Evolutionary conservation across 2,888 invertebrate genomes (phyloP).

Genomic region (Allophyes oxyacanthae): DNA sequence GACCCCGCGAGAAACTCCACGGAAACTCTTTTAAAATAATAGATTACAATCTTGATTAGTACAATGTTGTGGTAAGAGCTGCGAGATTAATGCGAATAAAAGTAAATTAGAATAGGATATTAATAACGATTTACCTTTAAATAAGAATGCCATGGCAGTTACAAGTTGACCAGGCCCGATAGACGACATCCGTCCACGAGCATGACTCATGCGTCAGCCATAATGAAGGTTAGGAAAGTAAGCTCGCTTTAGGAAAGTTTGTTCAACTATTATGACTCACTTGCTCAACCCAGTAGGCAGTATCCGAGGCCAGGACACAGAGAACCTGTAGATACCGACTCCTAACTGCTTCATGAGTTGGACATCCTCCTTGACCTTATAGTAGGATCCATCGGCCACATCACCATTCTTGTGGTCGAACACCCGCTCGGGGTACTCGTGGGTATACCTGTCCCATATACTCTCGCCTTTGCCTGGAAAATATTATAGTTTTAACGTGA

Average conservation of each 20-base stretch:
- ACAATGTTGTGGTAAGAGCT: too few species aligned
- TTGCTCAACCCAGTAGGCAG: conserved; percentile 90
- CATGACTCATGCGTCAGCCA: too few species aligned
- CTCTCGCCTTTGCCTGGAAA: conserved; percentile 90
- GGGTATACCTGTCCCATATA: conserved; percentile 92
- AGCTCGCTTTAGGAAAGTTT: background rate
- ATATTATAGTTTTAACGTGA: conserved; percentile 6
- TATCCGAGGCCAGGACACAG: conserved; percentile 92
- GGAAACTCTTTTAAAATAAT: too few species aligned
- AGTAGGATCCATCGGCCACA: conserved; percentile 91
- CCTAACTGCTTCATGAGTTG: conserved; percentile 87
- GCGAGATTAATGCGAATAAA: too few species aligned
- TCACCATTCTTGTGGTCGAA: conserved; percentile 90
- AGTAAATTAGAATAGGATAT: too few species aligned
- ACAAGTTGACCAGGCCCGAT: too few species aligned
- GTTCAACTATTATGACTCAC: conserved; percentile 59
- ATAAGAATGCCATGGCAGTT: too few species aligned
- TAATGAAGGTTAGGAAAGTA: too few species aligned
- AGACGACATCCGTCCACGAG: too few species aligned
- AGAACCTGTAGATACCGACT: conserved; percentile 89
- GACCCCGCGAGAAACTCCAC: too few species aligned
- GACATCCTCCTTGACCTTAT: conserved; percentile 90
- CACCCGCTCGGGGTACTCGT: conserved; percentile 84
- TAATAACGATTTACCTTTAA: too few species aligned
- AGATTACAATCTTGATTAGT: too few species aligned